phyloP scores from a whole-genome alignment of 2,888 invertebrate genomes.

The Empis stercorea region DNA sequence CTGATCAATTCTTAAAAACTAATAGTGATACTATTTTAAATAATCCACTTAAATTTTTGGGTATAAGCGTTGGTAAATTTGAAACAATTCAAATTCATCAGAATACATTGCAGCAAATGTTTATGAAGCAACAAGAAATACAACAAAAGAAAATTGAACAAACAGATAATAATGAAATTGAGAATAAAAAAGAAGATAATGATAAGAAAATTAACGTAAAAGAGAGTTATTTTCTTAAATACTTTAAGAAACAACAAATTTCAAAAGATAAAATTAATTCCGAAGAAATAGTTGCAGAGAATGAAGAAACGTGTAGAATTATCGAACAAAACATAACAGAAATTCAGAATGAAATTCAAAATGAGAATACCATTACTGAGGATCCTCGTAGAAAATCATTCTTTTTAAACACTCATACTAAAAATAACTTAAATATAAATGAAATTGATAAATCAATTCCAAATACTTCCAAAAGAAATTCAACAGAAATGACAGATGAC shows the following conservation, averaged over 20 bases:
- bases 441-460: background rate
- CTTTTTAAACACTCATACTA: too few species aligned
- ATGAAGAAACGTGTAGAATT: background rate
- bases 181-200: background rate
- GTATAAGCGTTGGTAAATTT: slow-evolving; percentile 71
- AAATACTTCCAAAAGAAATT: too few species aligned
- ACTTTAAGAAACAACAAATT: background rate
- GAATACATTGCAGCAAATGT: slow-evolving; percentile 45
- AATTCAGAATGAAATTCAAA: background rate
- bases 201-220: background rate
- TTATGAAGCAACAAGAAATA: slow-evolving; percentile 36
- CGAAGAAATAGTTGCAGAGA: too few species aligned
- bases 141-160: slow-evolving; percentile 16
- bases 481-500: too few species aligned
- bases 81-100: slow-evolving; percentile 43
- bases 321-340: background rate
- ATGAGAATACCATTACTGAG: background rate
- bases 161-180: background rate
- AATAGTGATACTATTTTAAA: slow-evolving; percentile 26
- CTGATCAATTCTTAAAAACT: slow-evolving; percentile 27
- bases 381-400: background rate
- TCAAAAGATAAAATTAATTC: background rate
- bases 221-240: background rate
- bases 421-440: too few species aligned
- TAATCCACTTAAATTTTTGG: slow-evolving; percentile 54